Base-by-base conservation (phyloP, 2,797 vertebrate species). In the Pangasius sanitwongsei region DNA sequence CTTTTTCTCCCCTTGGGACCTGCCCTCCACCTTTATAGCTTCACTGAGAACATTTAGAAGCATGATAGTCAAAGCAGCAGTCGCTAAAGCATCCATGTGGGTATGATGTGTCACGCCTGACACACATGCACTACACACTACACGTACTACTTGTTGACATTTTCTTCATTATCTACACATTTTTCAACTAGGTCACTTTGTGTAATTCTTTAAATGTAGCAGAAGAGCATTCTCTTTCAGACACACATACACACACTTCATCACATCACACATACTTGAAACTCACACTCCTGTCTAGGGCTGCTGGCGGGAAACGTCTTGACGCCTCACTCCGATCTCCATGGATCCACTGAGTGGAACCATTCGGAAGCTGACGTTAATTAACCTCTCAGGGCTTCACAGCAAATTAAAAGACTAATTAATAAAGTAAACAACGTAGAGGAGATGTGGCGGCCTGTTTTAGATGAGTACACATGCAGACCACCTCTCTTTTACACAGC, bases 361-460 rank as follows among this genome's bases (percentile, higher is more conserved):
- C 89, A 57, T 90, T 87, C 87, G 55, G 88, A 91, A 84, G 89
- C 80, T 88, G 87, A 87, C 50, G 90, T 91, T 92, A 93, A 93
- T 93, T 92, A 93, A 92, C 90, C 92, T 93, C 91, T 88, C 89
- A 90, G 93, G 91, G 92, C 92, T 90, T 92, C 87, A n/a, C 86
- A 87, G 89, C 86, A 92, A 91, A 92, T 92, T 91, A 92, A 90
- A 91, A 88, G 88, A 89, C 85, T 91, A 90, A 92, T 92, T 92
- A 92, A 91, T 92, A 92, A 92, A 92, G 90, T 90, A 93, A 92
- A 93, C 88, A 92, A 90, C 69, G 44, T 59, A 48, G 69, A 82
- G 88, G 81, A 90, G 53, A 91, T 18, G 65, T 34, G 72, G 83
- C 61, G 78, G 83, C 80, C 72, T 69, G 87, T 86, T 88, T 91